Evolutionary conservation across 1,140 invertebrate genomes (phyloP).

Genomic region (Drosophila pseudoananassae): DNA sequence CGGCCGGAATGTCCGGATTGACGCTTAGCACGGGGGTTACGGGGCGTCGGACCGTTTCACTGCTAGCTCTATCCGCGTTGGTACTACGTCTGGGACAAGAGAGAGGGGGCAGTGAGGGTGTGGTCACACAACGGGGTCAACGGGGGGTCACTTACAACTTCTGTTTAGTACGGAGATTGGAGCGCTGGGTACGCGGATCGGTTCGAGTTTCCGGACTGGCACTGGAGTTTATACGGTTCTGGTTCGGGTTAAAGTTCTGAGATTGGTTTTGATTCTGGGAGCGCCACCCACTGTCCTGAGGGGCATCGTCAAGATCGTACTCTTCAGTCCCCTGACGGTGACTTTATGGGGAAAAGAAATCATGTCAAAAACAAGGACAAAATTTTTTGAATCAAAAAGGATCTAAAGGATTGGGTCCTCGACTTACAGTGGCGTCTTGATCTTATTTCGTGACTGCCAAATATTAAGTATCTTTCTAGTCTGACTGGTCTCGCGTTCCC

Average conservation of each 20-base stretch:
- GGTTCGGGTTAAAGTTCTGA: conserved; percentile 2
- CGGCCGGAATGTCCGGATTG: conserved; percentile 70
- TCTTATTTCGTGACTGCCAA: conserved; percentile 67
- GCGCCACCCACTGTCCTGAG: conserved; percentile 64
- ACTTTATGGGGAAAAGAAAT: conserved; percentile 14
- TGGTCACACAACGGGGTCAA: conserved; percentile 1
- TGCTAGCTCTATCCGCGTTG: conserved; percentile 70
- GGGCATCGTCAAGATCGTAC: conserved; percentile 64
- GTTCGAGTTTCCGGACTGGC: conserved; percentile 52
- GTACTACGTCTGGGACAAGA: conserved; percentile 64
- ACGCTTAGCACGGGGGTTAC: conserved; percentile 73
- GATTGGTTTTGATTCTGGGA: conserved; percentile 12
- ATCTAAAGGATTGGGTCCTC: not conserved
- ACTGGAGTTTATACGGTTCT: conserved; percentile 26
- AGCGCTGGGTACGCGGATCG: conserved; percentile 36
- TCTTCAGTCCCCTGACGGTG: conserved; percentile 72
- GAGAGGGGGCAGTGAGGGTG: conserved; percentile 27
- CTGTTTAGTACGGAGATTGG: conserved; percentile 59
- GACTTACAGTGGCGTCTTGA: conserved; percentile 70
- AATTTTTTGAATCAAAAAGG: not conserved
- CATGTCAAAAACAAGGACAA: not conserved
- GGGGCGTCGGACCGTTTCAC: conserved; percentile 62
- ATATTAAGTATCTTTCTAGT: conserved; percentile 61
- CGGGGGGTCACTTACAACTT: conserved; percentile 68
- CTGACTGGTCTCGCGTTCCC: conserved; percentile 71